A percentile compares a stretch with the other conserved stretches of the same genome.
Evolutionary conservation across 2,113 vertebrate species (phyloP).

Genomic region (Verasper variegatus): DNA sequence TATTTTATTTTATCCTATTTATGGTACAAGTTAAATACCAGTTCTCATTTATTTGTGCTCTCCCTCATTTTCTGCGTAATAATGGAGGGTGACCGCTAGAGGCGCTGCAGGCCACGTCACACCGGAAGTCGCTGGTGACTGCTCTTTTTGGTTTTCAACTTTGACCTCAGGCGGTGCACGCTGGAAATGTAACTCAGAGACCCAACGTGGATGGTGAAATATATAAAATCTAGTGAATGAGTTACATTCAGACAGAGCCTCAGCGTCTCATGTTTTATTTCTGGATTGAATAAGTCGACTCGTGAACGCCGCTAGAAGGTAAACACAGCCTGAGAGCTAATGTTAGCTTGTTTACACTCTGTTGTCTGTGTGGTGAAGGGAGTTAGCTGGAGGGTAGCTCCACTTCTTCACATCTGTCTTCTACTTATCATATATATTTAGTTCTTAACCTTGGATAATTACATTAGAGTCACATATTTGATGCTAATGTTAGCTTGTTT

Average conservation of each 20-base stretch:
- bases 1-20: no score
- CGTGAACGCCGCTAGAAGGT: conserved; percentile 13
- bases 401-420: not conserved
- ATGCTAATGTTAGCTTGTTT: no score
- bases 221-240: conserved; percentile 3
- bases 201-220: conserved; percentile 64
- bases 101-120: conserved; percentile 44
- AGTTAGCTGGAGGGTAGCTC: not conserved
- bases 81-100: not conserved
- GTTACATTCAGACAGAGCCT: fast-evolving
- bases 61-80: not conserved
- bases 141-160: conserved; percentile 37
- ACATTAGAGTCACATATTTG: no score
- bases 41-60: not conserved
- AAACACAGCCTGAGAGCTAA: not conserved
- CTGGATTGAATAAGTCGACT: conserved; percentile 4
- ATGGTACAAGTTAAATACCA: no score
- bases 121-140: conserved; percentile 32
- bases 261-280: not conserved
- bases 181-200: conserved; percentile 23
- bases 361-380: not conserved
- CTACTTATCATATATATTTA: not conserved
- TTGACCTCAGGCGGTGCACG: conserved; percentile 46
- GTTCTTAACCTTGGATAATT: no score
- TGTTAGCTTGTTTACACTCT: conserved; percentile 50